phyloP scores from a whole-genome alignment of 1,140 invertebrate species.

The Calliopsis andreniformis region DNA sequence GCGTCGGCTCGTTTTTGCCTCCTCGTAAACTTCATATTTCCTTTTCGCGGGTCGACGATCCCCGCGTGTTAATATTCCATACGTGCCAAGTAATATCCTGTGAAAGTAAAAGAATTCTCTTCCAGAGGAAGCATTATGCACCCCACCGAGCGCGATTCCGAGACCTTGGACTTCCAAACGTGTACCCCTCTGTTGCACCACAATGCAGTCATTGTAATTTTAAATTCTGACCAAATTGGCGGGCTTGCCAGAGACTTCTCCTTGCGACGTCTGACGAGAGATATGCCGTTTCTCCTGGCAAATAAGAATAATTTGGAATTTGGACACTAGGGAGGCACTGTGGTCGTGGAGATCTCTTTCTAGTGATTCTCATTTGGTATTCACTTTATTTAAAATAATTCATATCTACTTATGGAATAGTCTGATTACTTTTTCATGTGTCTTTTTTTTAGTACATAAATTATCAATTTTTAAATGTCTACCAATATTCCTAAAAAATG shows the following conservation, averaged over 20 bases:
- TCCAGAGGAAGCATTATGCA: not conserved
- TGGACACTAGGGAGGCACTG: no score
- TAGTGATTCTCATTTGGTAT: no score
- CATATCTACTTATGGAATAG: no score
- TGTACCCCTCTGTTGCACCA: not conserved
- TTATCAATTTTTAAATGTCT: no score
- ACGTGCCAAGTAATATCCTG: slow-evolving; percentile 16
- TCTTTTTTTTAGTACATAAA: no score
- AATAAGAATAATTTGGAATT: no score
- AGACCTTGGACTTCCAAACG: not conserved
- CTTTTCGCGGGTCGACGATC: slow-evolving; percentile 19
- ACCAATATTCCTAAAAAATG: no score
- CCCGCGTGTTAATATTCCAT: slow-evolving; percentile 30
- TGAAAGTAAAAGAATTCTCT: slow-evolving; percentile 24
- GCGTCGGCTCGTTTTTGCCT: not conserved
- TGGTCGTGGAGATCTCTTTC: no score
- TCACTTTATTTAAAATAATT: no score
- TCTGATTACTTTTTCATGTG: no score
- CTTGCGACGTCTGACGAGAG: no score
- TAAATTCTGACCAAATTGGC: not conserved
- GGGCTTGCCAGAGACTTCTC: not conserved
- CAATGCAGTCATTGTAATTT: not conserved
- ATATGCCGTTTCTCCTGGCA: no score
- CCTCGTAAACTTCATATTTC: slow-evolving; percentile 26
- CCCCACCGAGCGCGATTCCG: not conserved